Evolutionary conservation across 2,888 invertebrate genomes (phyloP), one percentile per base, ranked within the genome.

Genomic region (Sclerodermus sp.): DNA sequence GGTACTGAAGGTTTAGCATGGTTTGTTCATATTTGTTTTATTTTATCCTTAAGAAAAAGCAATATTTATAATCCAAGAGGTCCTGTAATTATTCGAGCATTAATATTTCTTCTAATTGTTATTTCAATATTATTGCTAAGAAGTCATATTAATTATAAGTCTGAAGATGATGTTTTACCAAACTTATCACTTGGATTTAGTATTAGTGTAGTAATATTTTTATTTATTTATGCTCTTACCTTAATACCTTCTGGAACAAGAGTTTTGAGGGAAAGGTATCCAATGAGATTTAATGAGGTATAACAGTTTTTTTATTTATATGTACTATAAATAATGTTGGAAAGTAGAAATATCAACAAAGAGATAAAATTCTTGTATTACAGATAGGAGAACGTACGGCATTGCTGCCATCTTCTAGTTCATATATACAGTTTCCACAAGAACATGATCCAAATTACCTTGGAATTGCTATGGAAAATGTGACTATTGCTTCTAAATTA

Each of bases 381-480:
- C 71, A 86, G 84, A 65, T 70, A 55, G 82, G 77, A 73, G 87
- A 87, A 71, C 83, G 84, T 49, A 84, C 86, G 54, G 81, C 85
- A 6, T 69, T 88, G 15, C 73, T 88, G 1, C 81, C 76, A 45
- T 70, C 66, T 42, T 69, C 71, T 6, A 64, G 59, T 51, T 82
- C 83, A 1, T 88, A 87, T 63, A 82, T 84, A 15, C 81, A 85
- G 51, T 88, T 91, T 62, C 82, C 85, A 57, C 82, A 86, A 59
- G 83, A 83, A 45, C 78, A 82, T 10, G 84, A 91, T 73, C 88
- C 89, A 62, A 82, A 82, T 51, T 84, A 89, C 62, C 79, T 93
- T 58, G 93, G 93, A 0, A 86, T 88, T 46, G 93, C 93, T 1
- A 89, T 93, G 85, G 91, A 93, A 77, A 85, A 87, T 55, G 81